Base-by-base conservation (phyloP, 2,888 invertebrate genomes). In the Pollenia labialis region DNA sequence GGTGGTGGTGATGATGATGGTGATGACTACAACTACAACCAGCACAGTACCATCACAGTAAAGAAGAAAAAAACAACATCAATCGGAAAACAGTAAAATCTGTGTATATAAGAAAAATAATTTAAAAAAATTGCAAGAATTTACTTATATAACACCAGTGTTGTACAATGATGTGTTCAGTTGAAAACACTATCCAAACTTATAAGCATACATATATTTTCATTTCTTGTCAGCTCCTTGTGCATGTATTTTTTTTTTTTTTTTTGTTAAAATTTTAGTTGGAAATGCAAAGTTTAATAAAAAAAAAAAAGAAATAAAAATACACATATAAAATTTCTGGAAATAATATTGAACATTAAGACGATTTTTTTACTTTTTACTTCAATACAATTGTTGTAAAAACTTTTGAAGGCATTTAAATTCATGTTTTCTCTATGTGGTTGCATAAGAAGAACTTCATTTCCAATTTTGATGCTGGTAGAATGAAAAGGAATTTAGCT, bases 101-200 rank as follows among this genome's bases (percentile, higher is more conserved):
- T 7, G 2, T 2, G n/a, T 74, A 54, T 8, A 46, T 56, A 12
- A 69, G 11, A 23, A 44, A 32, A 64, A 50, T 62, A 60, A 72
- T 81, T 62, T 64, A 42, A 71, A 77, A 23, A 77, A 79, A 79
- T 68, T 84, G 16, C 50, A 74, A 52, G 52, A 79, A 66, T 76
- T 84, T 84, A 23, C 23, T 23, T 23, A 74, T 79, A 72, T 79
- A 79, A 84, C 56, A 77, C 79, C 72, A 74, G 72, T 54, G 68
- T 79, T 84, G 2, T 23, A 23, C 84, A 74, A 84, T 79, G 74
- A 79, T 74, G 66, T 79, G 83, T 72, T 71, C 16, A 52, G 18
- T 56, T 40, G 14, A 18, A 32, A 16, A 48, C 6, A 32, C 11
- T 6, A 4, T 16, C 12, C 32, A 48, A 0, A 60, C 18, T 56